A percentile compares a stretch with the other conserved stretches of the same genome.
These are phyloP conservation scores for Rhinatrema bivittatum DNA, from an alignment of 2,797 vertebrate species.

Conservation along the genomic window DNA sequence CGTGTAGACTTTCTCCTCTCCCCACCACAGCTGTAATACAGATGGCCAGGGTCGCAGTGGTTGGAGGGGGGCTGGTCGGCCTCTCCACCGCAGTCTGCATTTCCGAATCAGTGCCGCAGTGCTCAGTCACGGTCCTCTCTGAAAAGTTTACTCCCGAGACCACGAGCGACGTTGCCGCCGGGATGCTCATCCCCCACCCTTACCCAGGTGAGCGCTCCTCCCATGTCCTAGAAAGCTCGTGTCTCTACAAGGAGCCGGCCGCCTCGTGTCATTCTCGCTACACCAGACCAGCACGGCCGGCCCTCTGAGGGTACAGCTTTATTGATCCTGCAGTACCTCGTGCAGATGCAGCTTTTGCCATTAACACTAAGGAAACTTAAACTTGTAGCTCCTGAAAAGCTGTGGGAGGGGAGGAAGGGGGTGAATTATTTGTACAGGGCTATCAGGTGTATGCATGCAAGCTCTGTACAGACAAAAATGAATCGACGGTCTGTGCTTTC, in stretches of 20 bases:
- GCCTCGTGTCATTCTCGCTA: neutral
- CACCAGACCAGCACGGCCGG: no score
- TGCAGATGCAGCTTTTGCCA: no score
- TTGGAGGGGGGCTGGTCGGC: conserved; percentile 81
- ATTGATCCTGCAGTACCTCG: no score
- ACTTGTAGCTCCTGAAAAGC: no score
- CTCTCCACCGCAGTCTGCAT: conserved; percentile 79
- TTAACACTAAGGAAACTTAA: no score
- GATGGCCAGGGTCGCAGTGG: conserved; percentile 54
- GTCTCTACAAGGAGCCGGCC: neutral
- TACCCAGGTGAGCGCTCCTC: conserved; percentile 46
- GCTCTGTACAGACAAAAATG: no score
- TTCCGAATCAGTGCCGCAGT: conserved; percentile 52
- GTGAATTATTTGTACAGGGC: no score
- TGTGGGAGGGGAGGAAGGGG: no score
- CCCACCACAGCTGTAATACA: conserved; percentile 51
- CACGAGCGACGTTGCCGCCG: conserved; percentile 82
- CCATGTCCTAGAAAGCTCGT: neutral
- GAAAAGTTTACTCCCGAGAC: conserved; percentile 80
- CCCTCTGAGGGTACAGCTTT: no score
- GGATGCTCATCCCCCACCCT: conserved; percentile 62
- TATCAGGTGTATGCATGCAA: no score
- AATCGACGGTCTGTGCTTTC: no score
- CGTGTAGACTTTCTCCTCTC: neutral
- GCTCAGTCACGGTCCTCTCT: conserved; percentile 65